Evolutionary conservation across 2,888 invertebrate genomes (phyloP).

Genomic region (Strigamia crassipes): DNA sequence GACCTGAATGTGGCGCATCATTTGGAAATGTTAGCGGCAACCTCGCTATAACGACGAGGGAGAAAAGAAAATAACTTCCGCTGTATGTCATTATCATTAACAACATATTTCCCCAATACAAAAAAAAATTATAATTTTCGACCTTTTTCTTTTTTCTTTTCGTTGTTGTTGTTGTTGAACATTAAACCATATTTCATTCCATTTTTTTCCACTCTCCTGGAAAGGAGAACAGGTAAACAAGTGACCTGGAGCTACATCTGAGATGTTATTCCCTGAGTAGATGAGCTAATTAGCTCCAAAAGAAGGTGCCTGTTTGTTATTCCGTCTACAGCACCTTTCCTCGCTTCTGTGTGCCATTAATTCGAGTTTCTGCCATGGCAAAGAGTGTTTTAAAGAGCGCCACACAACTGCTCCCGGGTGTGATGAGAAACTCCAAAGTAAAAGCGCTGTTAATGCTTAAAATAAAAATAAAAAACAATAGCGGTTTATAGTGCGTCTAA

Average conservation of each 20-base stretch:
- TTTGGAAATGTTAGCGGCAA: background rate
- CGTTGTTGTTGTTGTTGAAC: background rate
- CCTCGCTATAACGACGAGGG: background rate
- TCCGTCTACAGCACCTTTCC: slow-evolving; percentile 17
- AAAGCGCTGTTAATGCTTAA: slow-evolving; percentile 5
- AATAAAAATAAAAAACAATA: slow-evolving; percentile 19
- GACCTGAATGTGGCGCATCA: background rate
- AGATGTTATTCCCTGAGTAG: slow-evolving; percentile 7
- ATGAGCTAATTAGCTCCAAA: slow-evolving; percentile 6
- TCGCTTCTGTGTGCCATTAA: slow-evolving; percentile 30
- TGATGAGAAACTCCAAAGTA: background rate
- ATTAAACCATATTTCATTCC: background rate
- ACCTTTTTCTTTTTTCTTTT: background rate
- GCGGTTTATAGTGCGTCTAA: background rate
- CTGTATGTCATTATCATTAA: background rate
- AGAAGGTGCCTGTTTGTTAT: slow-evolving; percentile 22
- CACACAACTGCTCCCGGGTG: slow-evolving; percentile 10
- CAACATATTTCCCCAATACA: background rate
- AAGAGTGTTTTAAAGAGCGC: background rate
- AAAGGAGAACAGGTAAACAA: slow-evolving; percentile 12
- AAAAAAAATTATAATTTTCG: background rate
- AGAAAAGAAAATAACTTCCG: background rate
- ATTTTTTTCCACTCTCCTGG: background rate
- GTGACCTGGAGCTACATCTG: slow-evolving; percentile 18
- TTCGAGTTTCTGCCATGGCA: background rate